Percentiles rank a stretch among this genome's conserved stretches.
Evolutionary conservation across 2,113 vertebrate genomes (phyloP).

Genomic region (Halcyon senegalensis): DNA sequence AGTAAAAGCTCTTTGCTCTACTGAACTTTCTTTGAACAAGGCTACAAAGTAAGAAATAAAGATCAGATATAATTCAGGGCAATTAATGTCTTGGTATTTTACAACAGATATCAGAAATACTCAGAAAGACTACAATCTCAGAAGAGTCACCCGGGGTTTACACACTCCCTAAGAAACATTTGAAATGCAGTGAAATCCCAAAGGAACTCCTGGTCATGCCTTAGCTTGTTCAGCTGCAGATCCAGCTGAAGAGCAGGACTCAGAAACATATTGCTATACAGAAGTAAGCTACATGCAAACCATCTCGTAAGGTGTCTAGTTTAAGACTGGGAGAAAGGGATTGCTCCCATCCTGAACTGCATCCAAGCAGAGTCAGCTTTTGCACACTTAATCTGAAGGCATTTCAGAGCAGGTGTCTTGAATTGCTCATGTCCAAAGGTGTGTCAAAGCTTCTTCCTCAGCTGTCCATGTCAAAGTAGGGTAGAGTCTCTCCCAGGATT

Average conservation of each 20-base stretch:
- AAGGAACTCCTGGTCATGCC: constrained; percentile 13
- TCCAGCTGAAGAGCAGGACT: neutral
- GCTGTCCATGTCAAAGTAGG: neutral
- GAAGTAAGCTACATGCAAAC: neutral
- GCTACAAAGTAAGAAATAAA: neutral
- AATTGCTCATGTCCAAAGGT: neutral
- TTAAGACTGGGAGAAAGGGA: neutral
- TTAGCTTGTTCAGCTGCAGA: neutral
- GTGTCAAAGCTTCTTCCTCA: neutral
- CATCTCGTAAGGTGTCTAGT: neutral
- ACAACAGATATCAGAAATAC: neutral
- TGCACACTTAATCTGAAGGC: neutral
- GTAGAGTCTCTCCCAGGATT: neutral
- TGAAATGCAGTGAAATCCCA: neutral
- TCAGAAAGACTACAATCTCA: neutral
- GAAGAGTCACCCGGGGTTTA: neutral
- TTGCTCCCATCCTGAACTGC: neutral
- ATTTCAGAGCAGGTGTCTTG: neutral
- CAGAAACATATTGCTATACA: neutral
- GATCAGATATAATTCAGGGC: neutral
- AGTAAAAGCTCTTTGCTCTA: neutral
- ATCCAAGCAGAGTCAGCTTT: constrained; percentile 1
- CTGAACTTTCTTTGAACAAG: neutral
- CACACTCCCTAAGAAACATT: neutral
- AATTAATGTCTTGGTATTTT: neutral